Base-by-base conservation (phyloP, 2,113 vertebrate species). In the Glaucidium brasilianum region DNA sequence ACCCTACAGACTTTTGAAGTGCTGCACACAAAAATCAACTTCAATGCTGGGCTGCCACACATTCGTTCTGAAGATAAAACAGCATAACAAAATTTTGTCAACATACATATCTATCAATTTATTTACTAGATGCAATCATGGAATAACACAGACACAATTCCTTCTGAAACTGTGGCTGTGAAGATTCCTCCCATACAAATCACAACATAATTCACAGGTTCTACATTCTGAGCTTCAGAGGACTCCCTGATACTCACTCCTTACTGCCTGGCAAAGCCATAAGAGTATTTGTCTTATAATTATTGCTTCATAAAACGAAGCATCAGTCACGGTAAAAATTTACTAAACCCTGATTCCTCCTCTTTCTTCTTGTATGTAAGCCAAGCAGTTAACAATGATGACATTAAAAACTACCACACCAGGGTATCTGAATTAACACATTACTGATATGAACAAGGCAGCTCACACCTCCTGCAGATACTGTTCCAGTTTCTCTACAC, bases 381-480 rank as follows among this genome's bases (percentile, higher is more conserved):
- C 35, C 53, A 67, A 90, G 37, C 47, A 90, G 76, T 47, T 91
- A 91, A 73, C 55, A 79, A 83, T 2, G 34, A 82, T 27, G 34
- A 93, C 66, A 68, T 32, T 78, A 73, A 92, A 85, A 88, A 64
- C 27, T 45, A 89, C 64, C 0, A 0, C 76, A 92, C 9, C 0
- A 3, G 16, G 16, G 27, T 55, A 86, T 59, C 71, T 3, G 15
- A 89, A 75, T 94, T 94, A 95, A 91, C 95, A 89, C 83, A 87
- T 90, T 19, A 59, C 35, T 81, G 49, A 84, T 35, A 91, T 0
- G 18, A 91, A 63, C 49, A n/a, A 21, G 82, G 76, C 37, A 87
- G 52, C 80, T 97, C 79, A 95, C 94, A 94, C 76, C 60, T 94
- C 79, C 91, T 35, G 45, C 75, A 92, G 72, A 49, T 91, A 41